A percentile compares a stretch with the other conserved stretches of the same genome.
phyloP scores from a whole-genome alignment of 2,888 invertebrate species.

The Abrostola tripartita region DNA sequence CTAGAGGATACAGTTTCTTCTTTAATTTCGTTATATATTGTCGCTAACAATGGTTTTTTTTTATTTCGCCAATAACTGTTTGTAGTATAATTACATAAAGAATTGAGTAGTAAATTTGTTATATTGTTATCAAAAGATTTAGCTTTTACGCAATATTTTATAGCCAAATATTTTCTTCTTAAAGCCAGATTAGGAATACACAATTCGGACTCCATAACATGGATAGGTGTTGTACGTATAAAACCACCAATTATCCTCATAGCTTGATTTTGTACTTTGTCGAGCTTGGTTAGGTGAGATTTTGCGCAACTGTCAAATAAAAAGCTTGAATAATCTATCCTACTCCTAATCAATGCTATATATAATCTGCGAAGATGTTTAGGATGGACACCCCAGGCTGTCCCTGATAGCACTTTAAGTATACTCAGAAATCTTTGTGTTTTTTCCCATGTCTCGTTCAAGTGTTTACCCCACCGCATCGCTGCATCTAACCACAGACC shows the following conservation, averaged over 20 bases:
- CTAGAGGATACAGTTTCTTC: conserved; percentile 2
- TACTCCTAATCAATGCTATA: conserved; percentile 18
- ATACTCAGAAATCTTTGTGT: conserved; percentile 10
- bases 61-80: conserved; percentile 9
- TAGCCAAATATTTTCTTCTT: conserved; percentile 14
- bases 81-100: neutral
- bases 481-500: conserved; percentile 13
- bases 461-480: conserved; percentile 8
- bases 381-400: conserved; percentile 49
- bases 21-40: neutral
- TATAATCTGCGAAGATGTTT: conserved; percentile 23
- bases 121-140: conserved; percentile 5
- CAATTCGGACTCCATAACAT: conserved; percentile 14
- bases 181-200: conserved; percentile 6
- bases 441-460: conserved; percentile 12
- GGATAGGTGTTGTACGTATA: conserved; percentile 15
- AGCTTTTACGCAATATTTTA: conserved; percentile 12
- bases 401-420: conserved; percentile 17
- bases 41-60: conserved; percentile 7
- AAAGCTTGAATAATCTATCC: conserved; percentile 7
- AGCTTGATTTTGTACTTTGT: conserved; percentile 19
- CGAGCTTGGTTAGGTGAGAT: conserved; percentile 8
- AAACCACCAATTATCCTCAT: conserved; percentile 18
- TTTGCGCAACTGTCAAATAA: conserved; percentile 6
- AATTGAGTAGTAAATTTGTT: conserved; percentile 1